Evolutionary conservation across 1,140 invertebrate species (phyloP).

Genomic region (Leptinotarsa defecta): DNA sequence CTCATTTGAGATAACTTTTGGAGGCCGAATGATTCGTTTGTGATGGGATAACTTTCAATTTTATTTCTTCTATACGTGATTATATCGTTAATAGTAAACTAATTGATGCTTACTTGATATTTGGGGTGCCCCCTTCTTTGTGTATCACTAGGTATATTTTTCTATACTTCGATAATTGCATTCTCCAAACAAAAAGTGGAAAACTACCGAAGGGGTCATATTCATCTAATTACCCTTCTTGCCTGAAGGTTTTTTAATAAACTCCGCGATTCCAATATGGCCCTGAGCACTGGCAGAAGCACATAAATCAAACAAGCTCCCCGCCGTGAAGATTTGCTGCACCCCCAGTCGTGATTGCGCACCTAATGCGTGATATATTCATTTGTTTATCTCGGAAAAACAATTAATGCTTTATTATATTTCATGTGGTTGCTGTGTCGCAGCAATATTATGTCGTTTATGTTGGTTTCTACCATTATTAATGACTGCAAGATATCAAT

Average conservation of each 20-base stretch:
- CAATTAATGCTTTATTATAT: background rate
- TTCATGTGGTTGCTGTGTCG: background rate
- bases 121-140: too few species aligned
- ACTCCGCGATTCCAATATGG: background rate
- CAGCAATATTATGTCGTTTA: background rate
- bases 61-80: too few species aligned
- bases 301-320: background rate
- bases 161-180: too few species aligned
- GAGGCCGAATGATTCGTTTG: too few species aligned
- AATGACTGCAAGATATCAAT: background rate
- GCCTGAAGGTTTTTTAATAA: background rate
- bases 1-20: too few species aligned
- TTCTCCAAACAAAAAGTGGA: too few species aligned
- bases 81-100: too few species aligned
- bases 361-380: slow-evolving; percentile 4
- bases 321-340: background rate
- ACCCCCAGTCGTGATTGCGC: background rate
- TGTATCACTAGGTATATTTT: too few species aligned
- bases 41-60: too few species aligned
- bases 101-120: too few species aligned
- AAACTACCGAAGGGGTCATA: too few species aligned
- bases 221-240: background rate
- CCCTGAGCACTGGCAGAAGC: background rate
- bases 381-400: slow-evolving; percentile 4
- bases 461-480: background rate